Evolutionary conservation across 2,797 vertebrate genomes (phyloP), one percentile per base, ranked within the genome.

Genomic region (Sebastes baramenuke): DNA sequence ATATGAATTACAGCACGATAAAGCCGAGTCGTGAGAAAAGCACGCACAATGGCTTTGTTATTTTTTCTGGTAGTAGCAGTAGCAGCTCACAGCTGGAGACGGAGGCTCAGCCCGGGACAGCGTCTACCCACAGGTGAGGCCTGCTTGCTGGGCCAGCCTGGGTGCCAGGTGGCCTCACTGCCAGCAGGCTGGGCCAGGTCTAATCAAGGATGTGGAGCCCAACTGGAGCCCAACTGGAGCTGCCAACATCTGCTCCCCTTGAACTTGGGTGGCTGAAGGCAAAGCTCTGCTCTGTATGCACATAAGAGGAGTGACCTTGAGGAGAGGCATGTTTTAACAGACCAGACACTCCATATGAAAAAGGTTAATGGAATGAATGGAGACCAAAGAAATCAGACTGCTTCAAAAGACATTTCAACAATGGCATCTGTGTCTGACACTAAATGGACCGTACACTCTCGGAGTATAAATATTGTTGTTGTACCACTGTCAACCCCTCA

Each of bases 221-320:
- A 95, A 95, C 94, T 87, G 77, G 76, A 88, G 88, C 87, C 94
- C 94, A 95, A 95, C 94, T 94, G 95, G 95, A 95, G 92, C 90
- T 80, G 92, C 90, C 86, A 94, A 95, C 95, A 96, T 95, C 95
- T 96, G 96, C 94, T 95, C 85, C 66, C 84, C 76, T 79, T 86
- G 84, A 94, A 94, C 92, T 91, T 80, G 88, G 89, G 89, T 95
- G 93, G 94, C 93, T 94, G 90, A 93, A 92, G 93, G 93, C 89
- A 67, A 92, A 77, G 87, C 90, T 89, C 84, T 78, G 88, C 86
- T 93, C 89, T 25, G 69, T 79, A 68, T 87, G 88, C 87, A 86
- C 93, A 79, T 84, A 88, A 27, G 81, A 83, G 68, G 77, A 86
- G 84, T 93, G 93, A 95, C 95, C 95, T 94, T 94, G 94, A 93